Conservation (phyloP, 2,113 vertebrate species). For the Uria lomvia region DNA sequence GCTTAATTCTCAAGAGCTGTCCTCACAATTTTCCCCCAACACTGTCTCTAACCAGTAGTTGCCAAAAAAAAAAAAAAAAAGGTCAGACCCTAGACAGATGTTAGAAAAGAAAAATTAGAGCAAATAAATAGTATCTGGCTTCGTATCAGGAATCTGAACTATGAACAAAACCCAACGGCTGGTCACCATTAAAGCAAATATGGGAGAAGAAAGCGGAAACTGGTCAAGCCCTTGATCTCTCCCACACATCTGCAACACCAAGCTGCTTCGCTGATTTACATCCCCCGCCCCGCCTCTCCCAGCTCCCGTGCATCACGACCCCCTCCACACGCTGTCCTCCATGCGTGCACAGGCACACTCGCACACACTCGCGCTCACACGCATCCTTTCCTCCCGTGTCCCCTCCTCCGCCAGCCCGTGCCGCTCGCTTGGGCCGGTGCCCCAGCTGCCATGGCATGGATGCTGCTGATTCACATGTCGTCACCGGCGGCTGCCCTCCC, state of each 20-base stretch:
- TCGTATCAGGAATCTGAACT: not conserved
- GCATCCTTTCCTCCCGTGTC: not conserved
- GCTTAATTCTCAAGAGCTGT: not conserved
- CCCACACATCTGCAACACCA: not conserved
- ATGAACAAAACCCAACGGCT: not conserved
- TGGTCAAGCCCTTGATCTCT: not conserved
- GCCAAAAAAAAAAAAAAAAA: not conserved
- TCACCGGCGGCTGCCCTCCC: not conserved
- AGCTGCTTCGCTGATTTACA: not conserved
- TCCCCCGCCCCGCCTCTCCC: not conserved
- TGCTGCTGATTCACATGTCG: slow-evolving; percentile 41
- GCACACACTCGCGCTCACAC: accelerated
- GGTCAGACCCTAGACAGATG: not conserved
- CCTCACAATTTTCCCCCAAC: not conserved
- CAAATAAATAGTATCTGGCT: not conserved
- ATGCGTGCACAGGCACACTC: accelerated
- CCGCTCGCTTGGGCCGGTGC: accelerated
- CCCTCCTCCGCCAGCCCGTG: accelerated
- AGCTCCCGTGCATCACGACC: not conserved
- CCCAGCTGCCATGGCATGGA: not conserved
- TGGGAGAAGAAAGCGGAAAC: not conserved
- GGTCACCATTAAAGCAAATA: not conserved
- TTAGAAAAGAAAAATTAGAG: not conserved
- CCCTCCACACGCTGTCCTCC: too few relatives aligned
- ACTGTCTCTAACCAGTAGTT: not conserved